Base-by-base conservation (phyloP, 1,140 invertebrate species). In the Homarus americanus region DNA sequence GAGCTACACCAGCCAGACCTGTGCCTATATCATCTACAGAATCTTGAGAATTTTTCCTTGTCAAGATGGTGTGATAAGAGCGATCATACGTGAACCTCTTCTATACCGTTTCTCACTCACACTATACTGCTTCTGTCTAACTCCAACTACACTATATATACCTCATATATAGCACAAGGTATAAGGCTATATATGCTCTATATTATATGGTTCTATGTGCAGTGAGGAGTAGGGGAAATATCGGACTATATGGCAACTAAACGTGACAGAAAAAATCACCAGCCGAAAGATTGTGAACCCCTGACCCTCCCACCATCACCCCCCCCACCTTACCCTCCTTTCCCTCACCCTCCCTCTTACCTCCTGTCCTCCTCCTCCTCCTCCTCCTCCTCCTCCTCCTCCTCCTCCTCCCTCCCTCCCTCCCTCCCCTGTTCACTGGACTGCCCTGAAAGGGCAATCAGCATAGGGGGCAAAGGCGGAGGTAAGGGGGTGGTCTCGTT, bases 381-480 rank as follows among this genome's bases (percentile, higher is more conserved):
- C 24, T 24, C 66, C 72, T 53, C 76, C 40, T n/a, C 73, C 34
- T 32, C 73, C 17, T 40, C 66, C 36, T 28, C 24, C 9, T 1
- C 36, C 7, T 32, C 66, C 66, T 17, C 9, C 38, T 7, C 73
- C 73, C 73, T 32, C 73, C 73, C 36, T 24, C 66, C 20, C 24
- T 10, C 38, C 66, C 20, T 20, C 20, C 17, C 36, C 63, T 69
- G 34, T 28, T 72, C 63, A 36, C 41, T n/a, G 32, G 83, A 41
- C 41, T 86, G 40, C 83, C 83, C 41, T 86, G 83, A 86, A 86
- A 86, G 83, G 83, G 83, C 76, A 86, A 86, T 86, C 83, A 72
- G 83, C 4, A 72, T 17, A 85, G 40, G 44, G 83, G 83, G 83
- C 83, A 86, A 69, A 86, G 63, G n/a, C n/a, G n/a, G n/a, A n/a